Conservation (phyloP, 2,113 vertebrate species). For the Oreochromis niloticus region DNA sequence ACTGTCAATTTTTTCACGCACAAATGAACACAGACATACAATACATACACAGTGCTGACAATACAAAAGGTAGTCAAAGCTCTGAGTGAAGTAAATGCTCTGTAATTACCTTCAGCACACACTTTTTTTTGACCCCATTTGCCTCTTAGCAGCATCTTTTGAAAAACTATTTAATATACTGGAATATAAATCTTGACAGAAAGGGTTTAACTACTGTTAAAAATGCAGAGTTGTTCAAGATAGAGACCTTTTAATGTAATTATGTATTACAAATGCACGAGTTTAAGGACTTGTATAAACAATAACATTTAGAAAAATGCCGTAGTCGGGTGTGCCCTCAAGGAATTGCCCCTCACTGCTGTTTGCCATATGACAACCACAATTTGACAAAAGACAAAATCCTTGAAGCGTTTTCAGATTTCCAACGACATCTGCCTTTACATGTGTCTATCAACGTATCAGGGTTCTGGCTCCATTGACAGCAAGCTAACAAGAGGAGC, state of each 20-base stretch:
- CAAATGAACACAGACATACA: neutral
- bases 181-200: neutral
- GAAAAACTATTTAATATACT: neutral
- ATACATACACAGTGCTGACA: neutral
- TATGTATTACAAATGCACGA: neutral
- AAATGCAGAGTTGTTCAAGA: neutral
- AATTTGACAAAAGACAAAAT: neutral
- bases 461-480: neutral
- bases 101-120: neutral
- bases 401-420: neutral
- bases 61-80: neutral
- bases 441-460: neutral
- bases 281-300: neutral
- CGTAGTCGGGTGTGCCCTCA: neutral
- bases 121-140: neutral
- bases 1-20: neutral
- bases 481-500: neutral
- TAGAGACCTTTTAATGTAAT: neutral
- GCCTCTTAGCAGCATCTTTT: neutral
- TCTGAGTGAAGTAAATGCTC: neutral
- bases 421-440: neutral
- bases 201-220: neutral
- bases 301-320: neutral
- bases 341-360: neutral
- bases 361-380: neutral